Percentiles rank a stretch among this genome's conserved stretches.
Evolutionary conservation across 53 echinoderm and acorn worm species (phyloP).

Genomic region (Stichopus horrens): DNA sequence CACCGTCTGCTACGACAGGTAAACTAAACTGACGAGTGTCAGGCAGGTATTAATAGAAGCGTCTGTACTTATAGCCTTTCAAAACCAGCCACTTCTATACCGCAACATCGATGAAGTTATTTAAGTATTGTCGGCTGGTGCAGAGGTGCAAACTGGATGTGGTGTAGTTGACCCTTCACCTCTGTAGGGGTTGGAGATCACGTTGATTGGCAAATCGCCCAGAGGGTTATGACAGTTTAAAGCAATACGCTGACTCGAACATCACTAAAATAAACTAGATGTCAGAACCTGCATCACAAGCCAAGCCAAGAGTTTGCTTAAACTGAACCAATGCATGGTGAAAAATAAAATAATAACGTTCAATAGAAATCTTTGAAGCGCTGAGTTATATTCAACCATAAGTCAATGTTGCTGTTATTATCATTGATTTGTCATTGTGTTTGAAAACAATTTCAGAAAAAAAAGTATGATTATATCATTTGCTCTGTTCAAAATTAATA

Average conservation of each 20-base stretch:
- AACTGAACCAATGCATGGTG: too few species aligned
- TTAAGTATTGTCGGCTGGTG: neutral
- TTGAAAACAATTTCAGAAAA: too few species aligned
- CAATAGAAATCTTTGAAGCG: too few species aligned
- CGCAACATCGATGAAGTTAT: neutral
- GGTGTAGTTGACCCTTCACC: neutral
- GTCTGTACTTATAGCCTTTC: neutral
- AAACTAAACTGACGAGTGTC: slow-evolving; percentile 29
- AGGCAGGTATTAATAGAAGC: neutral
- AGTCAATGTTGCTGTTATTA: too few species aligned
- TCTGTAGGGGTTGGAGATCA: neutral
- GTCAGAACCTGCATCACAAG: too few species aligned
- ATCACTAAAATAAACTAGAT: too few species aligned
- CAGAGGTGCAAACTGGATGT: neutral
- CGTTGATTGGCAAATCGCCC: neutral
- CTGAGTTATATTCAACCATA: too few species aligned
- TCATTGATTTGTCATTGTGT: too few species aligned
- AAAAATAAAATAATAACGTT: too few species aligned
- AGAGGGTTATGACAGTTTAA: neutral
- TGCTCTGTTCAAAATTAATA: too few species aligned
- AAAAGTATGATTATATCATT: too few species aligned
- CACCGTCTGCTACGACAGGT: slow-evolving; percentile 40
- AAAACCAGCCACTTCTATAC: slow-evolving; percentile 12
- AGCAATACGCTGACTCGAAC: neutral
- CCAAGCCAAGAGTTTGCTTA: too few species aligned